A percentile compares a stretch with the other conserved stretches of the same genome.
phyloP scores from a whole-genome alignment of 2,888 invertebrate genomes.

The Erpobdella octoculata region DNA sequence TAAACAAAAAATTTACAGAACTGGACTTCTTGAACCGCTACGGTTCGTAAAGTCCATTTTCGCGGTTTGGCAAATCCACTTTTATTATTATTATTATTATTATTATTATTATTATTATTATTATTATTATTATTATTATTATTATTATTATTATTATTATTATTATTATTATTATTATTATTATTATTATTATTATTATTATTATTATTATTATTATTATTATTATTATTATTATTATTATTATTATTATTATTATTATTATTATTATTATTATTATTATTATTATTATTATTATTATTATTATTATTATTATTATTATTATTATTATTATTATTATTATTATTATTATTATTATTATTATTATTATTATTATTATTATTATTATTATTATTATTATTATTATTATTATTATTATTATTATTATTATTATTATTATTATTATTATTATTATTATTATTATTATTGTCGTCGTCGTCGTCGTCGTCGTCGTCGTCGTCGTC shows the following conservation, averaged over 20 bases:
- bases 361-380: no score
- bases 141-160: not conserved
- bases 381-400: no score
- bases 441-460: not conserved
- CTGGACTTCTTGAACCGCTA: no score
- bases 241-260: not conserved
- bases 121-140: not conserved
- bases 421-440: not conserved
- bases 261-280: not conserved
- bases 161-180: conserved; percentile 7
- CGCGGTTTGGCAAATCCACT: no score
- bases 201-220: not conserved
- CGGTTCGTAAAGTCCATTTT: no score
- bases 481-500: not conserved
- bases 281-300: not conserved
- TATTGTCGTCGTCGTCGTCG: not conserved
- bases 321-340: no score
- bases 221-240: not conserved
- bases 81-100: not conserved
- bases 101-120: not conserved
- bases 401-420: no score
- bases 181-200: not conserved
- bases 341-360: no score
- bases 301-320: no score
- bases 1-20: no score